Percentiles rank a stretch among this genome's conserved stretches.
Evolutionary conservation across 2,113 vertebrate genomes (phyloP).

Genomic region (Paracanthobrama guichenoti): DNA sequence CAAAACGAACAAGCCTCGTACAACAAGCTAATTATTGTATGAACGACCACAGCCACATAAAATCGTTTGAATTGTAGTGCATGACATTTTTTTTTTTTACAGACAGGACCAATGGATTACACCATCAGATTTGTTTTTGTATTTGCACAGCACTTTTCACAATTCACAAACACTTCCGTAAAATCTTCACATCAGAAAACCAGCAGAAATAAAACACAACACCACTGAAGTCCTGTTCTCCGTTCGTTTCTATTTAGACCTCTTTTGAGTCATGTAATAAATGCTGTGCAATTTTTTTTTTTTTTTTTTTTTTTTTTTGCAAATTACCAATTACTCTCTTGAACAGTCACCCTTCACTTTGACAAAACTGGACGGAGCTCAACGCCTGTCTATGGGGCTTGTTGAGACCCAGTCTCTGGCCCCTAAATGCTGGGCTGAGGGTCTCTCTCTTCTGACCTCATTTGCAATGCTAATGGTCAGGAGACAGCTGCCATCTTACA

Average conservation of each 20-base stretch:
- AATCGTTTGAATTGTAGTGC: background rate
- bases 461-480: slow-evolving; percentile 77
- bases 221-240: background rate
- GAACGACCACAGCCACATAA: background rate
- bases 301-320: slow-evolving; percentile 33
- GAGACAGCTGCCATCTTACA: slow-evolving; percentile 74
- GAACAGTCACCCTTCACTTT: slow-evolving; percentile 40
- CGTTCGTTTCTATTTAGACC: slow-evolving; percentile 17
- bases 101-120: background rate
- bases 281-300: slow-evolving; percentile 7
- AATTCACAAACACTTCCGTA: slow-evolving; percentile 6
- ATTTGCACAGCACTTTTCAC: slow-evolving; percentile 1
- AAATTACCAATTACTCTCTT: slow-evolving; percentile 47
- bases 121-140: background rate
- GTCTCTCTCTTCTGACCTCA: slow-evolving; percentile 61
- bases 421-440: slow-evolving; percentile 48
- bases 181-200: background rate
- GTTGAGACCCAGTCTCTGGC: slow-evolving; percentile 46
- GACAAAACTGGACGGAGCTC: slow-evolving; percentile 31
- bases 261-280: slow-evolving; percentile 26
- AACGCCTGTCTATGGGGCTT: slow-evolving; percentile 11
- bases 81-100: no score
- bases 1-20: background rate
- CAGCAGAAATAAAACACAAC: background rate
- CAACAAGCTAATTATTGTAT: background rate